phyloP scores from a whole-genome alignment of 1,140 invertebrate genomes.

The Drosophila kepulauana region DNA sequence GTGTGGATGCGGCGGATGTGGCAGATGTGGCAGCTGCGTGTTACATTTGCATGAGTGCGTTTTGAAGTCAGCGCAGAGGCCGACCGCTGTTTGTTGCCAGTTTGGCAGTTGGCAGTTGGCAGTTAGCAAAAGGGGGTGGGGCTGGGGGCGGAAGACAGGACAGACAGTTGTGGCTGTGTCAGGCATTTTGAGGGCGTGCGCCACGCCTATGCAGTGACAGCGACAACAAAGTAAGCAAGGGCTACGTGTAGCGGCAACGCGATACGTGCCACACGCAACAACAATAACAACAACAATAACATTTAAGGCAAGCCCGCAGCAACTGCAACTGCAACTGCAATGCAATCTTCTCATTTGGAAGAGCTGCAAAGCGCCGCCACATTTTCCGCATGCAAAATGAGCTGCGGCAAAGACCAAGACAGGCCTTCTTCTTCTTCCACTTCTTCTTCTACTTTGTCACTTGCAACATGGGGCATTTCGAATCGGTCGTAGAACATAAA shows the following conservation, averaged over 20 bases:
- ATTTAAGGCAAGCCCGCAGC: conserved; percentile 39
- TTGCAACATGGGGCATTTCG: not conserved
- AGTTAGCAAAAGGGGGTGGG: too few species aligned
- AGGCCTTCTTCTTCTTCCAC: not conserved
- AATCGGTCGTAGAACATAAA: not conserved
- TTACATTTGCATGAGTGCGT: conserved; percentile 78
- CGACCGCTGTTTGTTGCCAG: conserved; percentile 10
- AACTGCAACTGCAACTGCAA: conserved; percentile 34
- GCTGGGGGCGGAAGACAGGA: too few species aligned
- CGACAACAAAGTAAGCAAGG: conserved; percentile 55
- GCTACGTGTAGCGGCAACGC: conserved; percentile 45
- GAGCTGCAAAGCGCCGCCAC: conserved; percentile 36
- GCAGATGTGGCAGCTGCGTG: conserved; percentile 44
- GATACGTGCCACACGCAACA: conserved; percentile 70
- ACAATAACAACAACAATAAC: conserved; percentile 73
- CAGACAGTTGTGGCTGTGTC: not conserved
- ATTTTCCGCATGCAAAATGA: conserved; percentile 56
- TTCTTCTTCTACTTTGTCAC: not conserved
- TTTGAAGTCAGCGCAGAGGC: conserved; percentile 57
- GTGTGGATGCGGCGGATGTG: conserved; percentile 6
- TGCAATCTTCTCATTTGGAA: conserved; percentile 63
- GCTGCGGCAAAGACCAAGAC: conserved; percentile 7
- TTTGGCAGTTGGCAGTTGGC: not conserved
- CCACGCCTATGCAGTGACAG: conserved; percentile 46
- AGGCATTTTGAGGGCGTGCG: conserved; percentile 27